phyloP scores from a whole-genome alignment of 1,140 invertebrate genomes.

The Dendrolimus kikuchii region DNA sequence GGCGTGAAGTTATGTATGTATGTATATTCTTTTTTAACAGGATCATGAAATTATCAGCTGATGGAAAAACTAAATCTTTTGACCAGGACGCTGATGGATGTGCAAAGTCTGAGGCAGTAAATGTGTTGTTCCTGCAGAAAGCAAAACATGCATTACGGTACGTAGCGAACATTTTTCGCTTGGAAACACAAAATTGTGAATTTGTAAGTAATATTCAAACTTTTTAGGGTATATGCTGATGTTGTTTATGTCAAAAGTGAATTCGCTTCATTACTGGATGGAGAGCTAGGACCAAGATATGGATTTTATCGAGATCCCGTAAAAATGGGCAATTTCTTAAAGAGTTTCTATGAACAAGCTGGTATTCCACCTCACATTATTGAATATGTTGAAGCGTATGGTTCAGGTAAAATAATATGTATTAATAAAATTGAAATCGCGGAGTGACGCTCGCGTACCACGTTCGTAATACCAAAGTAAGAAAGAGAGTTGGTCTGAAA shows the following conservation, averaged over 20 bases:
- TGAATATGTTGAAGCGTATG: conserved; percentile 83
- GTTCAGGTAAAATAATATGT: conserved; percentile 70
- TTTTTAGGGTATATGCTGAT: conserved; percentile 76
- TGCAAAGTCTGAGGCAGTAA: conserved; percentile 79
- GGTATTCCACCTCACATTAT: conserved; percentile 76
- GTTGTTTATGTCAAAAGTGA: conserved; percentile 77
- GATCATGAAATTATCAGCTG: conserved; percentile 77
- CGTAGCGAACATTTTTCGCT: conserved; percentile 45
- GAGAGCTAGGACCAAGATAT: conserved; percentile 18
- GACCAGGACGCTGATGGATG: conserved; percentile 83
- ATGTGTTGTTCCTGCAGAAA: conserved; percentile 86
- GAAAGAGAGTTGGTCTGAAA: too few species aligned
- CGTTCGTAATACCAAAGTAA: too few species aligned
- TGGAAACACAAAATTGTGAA: neutral
- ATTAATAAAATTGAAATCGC: too few species aligned
- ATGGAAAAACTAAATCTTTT: conserved; percentile 87
- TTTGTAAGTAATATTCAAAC: neutral
- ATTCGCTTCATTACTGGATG: conserved; percentile 41
- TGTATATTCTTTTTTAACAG: too few species aligned
- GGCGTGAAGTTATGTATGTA: too few species aligned
- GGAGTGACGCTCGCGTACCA: too few species aligned
- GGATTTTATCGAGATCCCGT: conserved; percentile 71
- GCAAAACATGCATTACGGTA: conserved; percentile 77
- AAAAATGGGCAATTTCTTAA: conserved; percentile 72
- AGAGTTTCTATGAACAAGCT: conserved; percentile 76